Evolutionary conservation across 2,797 vertebrate species (phyloP).

Genomic region (Telmatherina bonti): DNA sequence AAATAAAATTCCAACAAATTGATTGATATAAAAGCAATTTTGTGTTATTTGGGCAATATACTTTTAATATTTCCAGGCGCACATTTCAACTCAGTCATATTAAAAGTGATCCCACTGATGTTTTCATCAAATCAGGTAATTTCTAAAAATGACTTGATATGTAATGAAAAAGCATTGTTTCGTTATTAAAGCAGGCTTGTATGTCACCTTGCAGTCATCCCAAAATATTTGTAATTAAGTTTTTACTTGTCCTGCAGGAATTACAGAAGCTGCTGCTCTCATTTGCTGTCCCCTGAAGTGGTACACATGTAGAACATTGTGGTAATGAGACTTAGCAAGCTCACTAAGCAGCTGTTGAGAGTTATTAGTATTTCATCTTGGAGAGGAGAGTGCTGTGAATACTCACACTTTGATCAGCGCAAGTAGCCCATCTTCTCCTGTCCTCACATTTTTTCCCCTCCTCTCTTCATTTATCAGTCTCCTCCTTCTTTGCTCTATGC

Average conservation of each 20-base stretch:
- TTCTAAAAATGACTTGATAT: conserved; percentile 19
- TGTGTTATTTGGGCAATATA: too few species aligned
- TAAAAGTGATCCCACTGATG: background rate
- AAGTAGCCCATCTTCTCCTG: conserved; percentile 60
- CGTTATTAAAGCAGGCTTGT: conserved; percentile 15
- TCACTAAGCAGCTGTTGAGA: conserved; percentile 79
- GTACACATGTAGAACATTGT: conserved; percentile 76
- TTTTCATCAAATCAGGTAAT: conserved; percentile 7
- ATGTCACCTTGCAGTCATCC: conserved; percentile 9
- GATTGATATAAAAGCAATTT: too few species aligned
- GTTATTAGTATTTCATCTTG: conserved; percentile 79
- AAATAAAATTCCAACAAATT: too few species aligned
- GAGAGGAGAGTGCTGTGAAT: conserved; percentile 74
- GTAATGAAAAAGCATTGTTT: conserved; percentile 20
- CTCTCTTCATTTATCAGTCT: conserved; percentile 59
- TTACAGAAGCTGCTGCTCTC: conserved; percentile 31
- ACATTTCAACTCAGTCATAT: background rate
- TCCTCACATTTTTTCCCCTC: conserved; percentile 63
- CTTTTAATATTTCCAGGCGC: background rate
- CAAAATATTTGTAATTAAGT: conserved; percentile 11
- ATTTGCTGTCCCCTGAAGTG: conserved; percentile 63
- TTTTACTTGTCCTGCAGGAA: conserved; percentile 40
- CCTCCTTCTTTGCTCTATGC: conserved; percentile 39
- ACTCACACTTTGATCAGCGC: conserved; percentile 79
- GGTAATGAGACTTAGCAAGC: conserved; percentile 76